Base-by-base conservation (phyloP, 2,797 vertebrate species). In the Hyperoplus lanceolatus region DNA sequence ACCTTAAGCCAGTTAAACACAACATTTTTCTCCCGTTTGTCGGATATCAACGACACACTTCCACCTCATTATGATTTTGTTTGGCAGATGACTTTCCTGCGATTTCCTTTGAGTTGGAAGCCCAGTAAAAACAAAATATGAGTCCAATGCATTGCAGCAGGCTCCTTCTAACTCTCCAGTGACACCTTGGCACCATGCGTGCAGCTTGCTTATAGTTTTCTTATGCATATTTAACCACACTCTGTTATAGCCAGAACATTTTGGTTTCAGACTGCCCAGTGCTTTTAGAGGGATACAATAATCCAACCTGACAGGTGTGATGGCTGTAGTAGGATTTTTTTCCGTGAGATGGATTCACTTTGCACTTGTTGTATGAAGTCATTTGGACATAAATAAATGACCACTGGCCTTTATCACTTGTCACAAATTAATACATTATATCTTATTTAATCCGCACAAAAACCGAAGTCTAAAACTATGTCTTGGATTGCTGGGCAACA, bases 221-320 rank as follows among this genome's bases (percentile, higher is more conserved):
- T 16, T 8, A 65, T 89, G 64, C 74, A 89, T 86, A 68, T 89
- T 87, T 83, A 83, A 83, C 58, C 51, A 58, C 75, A 2, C 7
- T 42, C 42, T 29, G 18, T 50, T 75, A 39, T n/a, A 56, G 15
- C 55, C 36, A 56, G 72, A 69, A 71, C 60, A 73, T 64, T 76
- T 69, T 61, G 29, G 43, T 60, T 56, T 67, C 55, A 42, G 16
- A 70, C 71, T 50, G 36, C 46, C 62, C n/a, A 5, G 41, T 59
- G 50, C 58, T 11, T 18, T 62, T 64, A 15, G 55, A 65, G 64
- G 66, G 71, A 68, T 43, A 7, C 68, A 18, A n/a, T 68, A 46
- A 77, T 75, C 54, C 61, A 64, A n/a, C 8, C 5, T 68, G 70
- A 76, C 84, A 81, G 45, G 51, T 41, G 63, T 14, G 50, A 48